Percentiles rank a stretch among this genome's conserved stretches.
phyloP scores from a whole-genome alignment of 2,113 vertebrate genomes.

The Pterocles orientalis region DNA sequence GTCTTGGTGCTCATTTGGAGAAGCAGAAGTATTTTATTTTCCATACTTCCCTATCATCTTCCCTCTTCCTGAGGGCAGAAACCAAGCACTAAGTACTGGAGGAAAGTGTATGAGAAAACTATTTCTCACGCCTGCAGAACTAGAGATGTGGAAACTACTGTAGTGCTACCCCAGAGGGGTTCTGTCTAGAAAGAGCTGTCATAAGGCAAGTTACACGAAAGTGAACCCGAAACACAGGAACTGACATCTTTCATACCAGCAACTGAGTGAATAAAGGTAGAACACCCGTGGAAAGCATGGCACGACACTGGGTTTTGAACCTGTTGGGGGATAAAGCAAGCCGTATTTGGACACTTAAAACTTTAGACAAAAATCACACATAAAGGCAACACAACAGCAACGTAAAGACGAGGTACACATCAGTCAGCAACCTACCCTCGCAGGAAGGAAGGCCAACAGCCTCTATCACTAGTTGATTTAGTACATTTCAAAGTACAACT shows the following conservation, averaged over 20 bases:
- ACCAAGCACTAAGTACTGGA: background rate
- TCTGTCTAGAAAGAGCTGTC: background rate
- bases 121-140: background rate
- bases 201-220: background rate
- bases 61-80: background rate
- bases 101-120: background rate
- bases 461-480: background rate
- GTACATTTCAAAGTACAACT: background rate
- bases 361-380: background rate
- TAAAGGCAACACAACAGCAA: background rate
- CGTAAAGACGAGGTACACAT: background rate
- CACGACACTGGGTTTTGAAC: conserved; percentile 76
- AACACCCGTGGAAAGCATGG: conserved; percentile 49
- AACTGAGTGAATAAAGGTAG: conserved; percentile 67
- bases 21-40: background rate
- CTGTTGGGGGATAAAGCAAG: conserved; percentile 62
- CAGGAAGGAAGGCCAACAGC: background rate
- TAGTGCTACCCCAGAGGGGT: background rate
- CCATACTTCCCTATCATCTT: background rate
- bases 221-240: background rate
- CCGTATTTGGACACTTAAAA: background rate
- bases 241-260: conserved; percentile 76
- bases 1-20: background rate
- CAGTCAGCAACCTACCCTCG: background rate
- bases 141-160: background rate